Evolutionary conservation across 2,888 invertebrate species (phyloP), one percentile per base, ranked within the genome.

Genomic region (Heliconius cydno): DNA sequence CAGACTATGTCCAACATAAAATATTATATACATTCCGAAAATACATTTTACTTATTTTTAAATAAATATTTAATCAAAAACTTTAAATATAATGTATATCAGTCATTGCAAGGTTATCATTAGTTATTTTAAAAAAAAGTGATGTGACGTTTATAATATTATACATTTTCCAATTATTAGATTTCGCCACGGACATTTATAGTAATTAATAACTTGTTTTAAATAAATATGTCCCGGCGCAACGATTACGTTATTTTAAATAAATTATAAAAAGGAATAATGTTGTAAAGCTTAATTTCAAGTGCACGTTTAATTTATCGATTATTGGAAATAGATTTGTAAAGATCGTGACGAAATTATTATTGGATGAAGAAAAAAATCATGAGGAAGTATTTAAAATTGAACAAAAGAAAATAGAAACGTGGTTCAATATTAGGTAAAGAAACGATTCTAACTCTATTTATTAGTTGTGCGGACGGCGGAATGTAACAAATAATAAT

Each of bases 401-500:
- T 78, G n/a, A 30, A 30, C 63, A 68, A 77, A 77, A 66, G 46
- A 30, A 72, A 72, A 71, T 46, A 63, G 28, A 70, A 65, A 22
- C 41, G 65, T 75, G 75, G 75, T 34, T 74, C 85, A 84, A 85
- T 86, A 19, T 63, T 63, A 46, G 30, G 46, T 19, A 41, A 60
- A 71, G 46, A 28, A 70, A 65, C 68, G 67, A 72, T 75, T 79
- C 85, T 83, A 85, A 85, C 85, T 85, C 68, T 41, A 86, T 86
- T 85, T 86, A 86, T 86, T 85, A 86, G 86, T 85, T 84, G 86
- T 80, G 85, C 86, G 87, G 89, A 88, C 85, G 78, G 84, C 86
- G 87, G 89, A 88, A 88, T 87, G 87, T 90, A 85, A 89, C 89
- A 90, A 92, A 92, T 93, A 94, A 94, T 93, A 94, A 93, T 92